These are phyloP conservation scores for Amblyopsis hoosieri DNA, from an alignment of 2,797 vertebrate species.

Conservation along the genomic window DNA sequence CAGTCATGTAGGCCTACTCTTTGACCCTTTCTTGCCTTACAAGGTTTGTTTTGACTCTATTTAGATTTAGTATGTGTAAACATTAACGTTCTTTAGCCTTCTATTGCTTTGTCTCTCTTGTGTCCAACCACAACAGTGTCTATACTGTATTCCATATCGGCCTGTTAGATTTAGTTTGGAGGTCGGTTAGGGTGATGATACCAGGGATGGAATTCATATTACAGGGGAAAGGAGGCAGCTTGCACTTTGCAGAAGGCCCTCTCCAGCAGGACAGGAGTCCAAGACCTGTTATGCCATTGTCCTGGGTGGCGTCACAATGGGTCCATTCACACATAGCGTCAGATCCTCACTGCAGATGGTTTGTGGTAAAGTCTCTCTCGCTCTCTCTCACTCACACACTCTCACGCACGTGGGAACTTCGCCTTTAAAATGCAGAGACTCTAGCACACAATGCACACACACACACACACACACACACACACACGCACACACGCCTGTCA, in stretches of 20 bases:
- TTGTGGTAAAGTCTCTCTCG: constrained; percentile 55
- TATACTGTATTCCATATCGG: no score
- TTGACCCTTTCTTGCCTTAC: constrained; percentile 48
- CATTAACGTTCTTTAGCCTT: neutral
- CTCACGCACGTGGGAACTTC: constrained; percentile 8
- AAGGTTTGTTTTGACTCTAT: constrained; percentile 4
- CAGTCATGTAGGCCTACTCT: constrained; percentile 2
- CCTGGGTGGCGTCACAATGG: constrained; percentile 68
- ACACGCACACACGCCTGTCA: constrained; percentile 9
- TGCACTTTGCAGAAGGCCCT: constrained; percentile 6
- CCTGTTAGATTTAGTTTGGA: no score
- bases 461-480: constrained; percentile 13
- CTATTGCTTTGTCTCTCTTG: neutral
- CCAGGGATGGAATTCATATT: no score
- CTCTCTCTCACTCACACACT: constrained; percentile 25
- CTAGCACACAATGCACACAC: constrained; percentile 13
- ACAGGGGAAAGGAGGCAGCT: no score
- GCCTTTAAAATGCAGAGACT: constrained; percentile 18
- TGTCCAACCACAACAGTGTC: neutral
- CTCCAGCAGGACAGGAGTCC: constrained; percentile 47
- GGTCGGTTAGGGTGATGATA: no score
- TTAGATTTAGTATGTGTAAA: no score
- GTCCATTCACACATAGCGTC: constrained; percentile 64
- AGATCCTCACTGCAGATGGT: constrained; percentile 72
- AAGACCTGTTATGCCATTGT: constrained; percentile 72